Percentiles rank a stretch among this genome's conserved stretches.
These are phyloP conservation scores for Propithecus perrieri DNA, from an alignment of 2,797 vertebrate species.

Conservation along the genomic window DNA sequence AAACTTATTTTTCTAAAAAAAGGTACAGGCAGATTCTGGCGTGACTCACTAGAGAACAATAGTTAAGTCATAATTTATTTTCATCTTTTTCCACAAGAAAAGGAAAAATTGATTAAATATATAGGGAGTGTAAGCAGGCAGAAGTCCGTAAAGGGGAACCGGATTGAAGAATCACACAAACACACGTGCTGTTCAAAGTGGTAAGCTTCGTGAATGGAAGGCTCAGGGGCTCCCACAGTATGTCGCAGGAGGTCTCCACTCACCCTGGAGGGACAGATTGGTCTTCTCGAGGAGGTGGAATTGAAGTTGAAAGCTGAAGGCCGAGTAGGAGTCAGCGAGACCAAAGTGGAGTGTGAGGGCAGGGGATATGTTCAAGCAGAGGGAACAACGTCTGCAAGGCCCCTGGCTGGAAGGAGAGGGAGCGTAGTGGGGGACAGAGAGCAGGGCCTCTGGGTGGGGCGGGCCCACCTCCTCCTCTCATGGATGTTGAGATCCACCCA, in stretches of 20 bases:
- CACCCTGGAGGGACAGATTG: background rate
- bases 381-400: background rate
- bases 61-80: conserved; percentile 75
- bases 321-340: background rate
- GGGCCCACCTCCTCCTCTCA: background rate
- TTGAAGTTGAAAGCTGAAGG: background rate
- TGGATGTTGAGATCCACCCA: background rate
- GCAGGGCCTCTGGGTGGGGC: background rate
- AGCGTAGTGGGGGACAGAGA: fast-evolving
- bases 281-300: background rate
- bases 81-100: background rate
- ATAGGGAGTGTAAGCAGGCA: background rate
- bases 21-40: conserved; percentile 61
- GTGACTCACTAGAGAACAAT: conserved; percentile 77
- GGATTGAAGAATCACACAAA: background rate
- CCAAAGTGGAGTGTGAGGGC: background rate
- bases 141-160: background rate
- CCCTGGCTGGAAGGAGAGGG: background rate
- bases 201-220: background rate
- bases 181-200: background rate
- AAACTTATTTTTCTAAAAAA: conserved; percentile 72
- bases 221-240: background rate
- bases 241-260: background rate
- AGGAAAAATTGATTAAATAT: conserved; percentile 26
- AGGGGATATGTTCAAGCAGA: background rate